phyloP scores from a whole-genome alignment of 2,888 invertebrate species.

The Pristionchus maxplancki region DNA sequence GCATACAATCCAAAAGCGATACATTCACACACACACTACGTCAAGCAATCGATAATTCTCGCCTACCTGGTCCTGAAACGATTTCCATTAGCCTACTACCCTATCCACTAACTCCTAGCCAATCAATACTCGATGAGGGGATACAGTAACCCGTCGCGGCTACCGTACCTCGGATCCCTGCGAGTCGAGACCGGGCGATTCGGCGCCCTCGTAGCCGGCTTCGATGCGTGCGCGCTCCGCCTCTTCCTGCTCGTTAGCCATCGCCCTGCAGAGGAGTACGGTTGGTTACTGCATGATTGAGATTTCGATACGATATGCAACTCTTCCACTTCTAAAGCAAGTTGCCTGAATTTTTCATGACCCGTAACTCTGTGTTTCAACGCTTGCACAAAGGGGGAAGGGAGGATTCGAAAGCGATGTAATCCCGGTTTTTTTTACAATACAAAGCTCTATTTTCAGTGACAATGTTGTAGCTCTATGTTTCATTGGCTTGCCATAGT shows the following conservation, averaged over 20 bases:
- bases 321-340: too few relatives aligned
- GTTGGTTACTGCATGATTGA: not conserved
- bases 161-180: slow-evolving; percentile 63
- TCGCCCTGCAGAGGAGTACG: slow-evolving; percentile 33
- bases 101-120: not conserved
- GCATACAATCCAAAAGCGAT: not conserved
- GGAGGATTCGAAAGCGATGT: too few relatives aligned
- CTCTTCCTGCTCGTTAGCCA: slow-evolving; percentile 48
- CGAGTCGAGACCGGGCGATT: slow-evolving; percentile 63
- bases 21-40: not conserved
- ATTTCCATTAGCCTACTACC: not conserved
- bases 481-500: too few relatives aligned
- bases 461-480: too few relatives aligned
- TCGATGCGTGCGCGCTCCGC: slow-evolving; percentile 33
- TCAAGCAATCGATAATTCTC: not conserved
- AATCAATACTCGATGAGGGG: not conserved
- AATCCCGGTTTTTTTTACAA: too few relatives aligned
- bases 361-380: too few relatives aligned
- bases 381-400: too few relatives aligned
- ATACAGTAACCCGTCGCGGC: not conserved
- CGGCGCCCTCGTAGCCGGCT: slow-evolving; percentile 48
- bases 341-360: too few relatives aligned
- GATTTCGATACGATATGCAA: too few relatives aligned
- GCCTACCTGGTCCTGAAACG: not conserved
- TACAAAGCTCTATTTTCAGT: too few relatives aligned